A percentile compares a stretch with the other conserved stretches of the same genome.
phyloP scores from a whole-genome alignment of 1,140 invertebrate species.

The Propsilocerus akamusi region DNA sequence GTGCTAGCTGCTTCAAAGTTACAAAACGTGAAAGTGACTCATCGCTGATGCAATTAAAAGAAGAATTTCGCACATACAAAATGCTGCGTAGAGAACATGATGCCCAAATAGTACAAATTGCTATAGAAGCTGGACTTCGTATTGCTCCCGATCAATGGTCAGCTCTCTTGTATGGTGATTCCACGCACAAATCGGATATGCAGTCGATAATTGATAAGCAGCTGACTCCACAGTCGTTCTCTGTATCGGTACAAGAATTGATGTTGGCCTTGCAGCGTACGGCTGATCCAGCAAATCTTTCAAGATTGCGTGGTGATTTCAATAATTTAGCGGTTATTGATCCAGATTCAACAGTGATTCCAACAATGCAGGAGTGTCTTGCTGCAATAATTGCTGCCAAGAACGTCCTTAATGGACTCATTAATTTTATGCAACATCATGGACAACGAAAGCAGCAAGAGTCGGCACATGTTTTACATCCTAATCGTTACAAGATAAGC shows the following conservation, averaged over 20 bases:
- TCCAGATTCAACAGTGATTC: constrained; percentile 38
- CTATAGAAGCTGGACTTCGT: constrained; percentile 86
- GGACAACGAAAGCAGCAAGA: constrained; percentile 41
- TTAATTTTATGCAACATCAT: constrained; percentile 70
- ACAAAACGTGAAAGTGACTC: constrained; percentile 95
- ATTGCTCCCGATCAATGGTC: constrained; percentile 99
- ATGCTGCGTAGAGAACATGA: constrained; percentile 87
- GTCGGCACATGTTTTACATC: constrained; percentile 35
- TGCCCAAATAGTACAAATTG: constrained; percentile 95
- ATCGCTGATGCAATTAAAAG: constrained; percentile 95
- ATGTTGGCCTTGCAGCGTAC: constrained; percentile 82
- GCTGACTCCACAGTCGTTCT: constrained; percentile 80
- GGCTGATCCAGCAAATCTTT: constrained; percentile 70
- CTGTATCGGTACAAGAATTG: constrained; percentile 78
- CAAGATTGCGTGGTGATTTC: constrained; percentile 54
- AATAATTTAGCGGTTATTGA: constrained; percentile 78
- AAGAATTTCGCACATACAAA: constrained; percentile 93
- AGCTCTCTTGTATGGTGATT: constrained; percentile 87
- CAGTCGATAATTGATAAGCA: constrained; percentile 94
- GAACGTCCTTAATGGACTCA: constrained; percentile 63
- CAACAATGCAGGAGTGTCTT: constrained; percentile 52
- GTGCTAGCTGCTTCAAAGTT: constrained; percentile 96
- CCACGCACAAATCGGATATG: constrained; percentile 93
- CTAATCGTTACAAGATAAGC: constrained; percentile 75
- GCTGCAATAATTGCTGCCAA: constrained; percentile 61